These are phyloP conservation scores for Coracias cyanogaster DNA, from an alignment of 2,797 vertebrate species.

Conservation along the genomic window DNA sequence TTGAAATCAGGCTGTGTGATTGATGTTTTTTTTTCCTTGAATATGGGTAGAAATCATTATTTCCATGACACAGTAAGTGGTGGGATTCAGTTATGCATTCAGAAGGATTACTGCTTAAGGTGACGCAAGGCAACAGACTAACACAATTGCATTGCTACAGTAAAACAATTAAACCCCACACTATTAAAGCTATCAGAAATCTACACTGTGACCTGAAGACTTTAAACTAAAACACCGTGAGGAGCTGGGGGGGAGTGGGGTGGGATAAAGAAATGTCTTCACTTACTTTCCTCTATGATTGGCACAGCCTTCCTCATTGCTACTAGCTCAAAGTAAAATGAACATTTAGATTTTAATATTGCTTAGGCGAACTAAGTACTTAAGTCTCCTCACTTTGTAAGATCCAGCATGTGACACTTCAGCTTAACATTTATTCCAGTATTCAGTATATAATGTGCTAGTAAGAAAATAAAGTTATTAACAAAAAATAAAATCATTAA, in stretches of 20 bases:
- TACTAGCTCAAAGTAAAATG: background rate
- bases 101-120: background rate
- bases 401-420: background rate
- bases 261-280: background rate
- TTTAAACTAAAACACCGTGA: background rate
- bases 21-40: background rate
- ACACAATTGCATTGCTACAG: background rate
- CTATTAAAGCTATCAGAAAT: background rate
- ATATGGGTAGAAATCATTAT: background rate
- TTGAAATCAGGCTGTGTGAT: background rate
- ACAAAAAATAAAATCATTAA: background rate
- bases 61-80: background rate
- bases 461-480: background rate
- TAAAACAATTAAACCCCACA: background rate
- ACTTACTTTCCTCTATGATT: background rate
- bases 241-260: rapidly evolving
- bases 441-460: background rate
- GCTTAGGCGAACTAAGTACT: background rate
- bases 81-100: background rate
- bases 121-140: background rate
- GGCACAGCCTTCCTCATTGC: background rate
- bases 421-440: background rate
- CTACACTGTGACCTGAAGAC: background rate
- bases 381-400: background rate
- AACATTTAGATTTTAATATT: background rate